phyloP scores from a whole-genome alignment of 2,113 vertebrate species.

The Struthidea cinerea region DNA sequence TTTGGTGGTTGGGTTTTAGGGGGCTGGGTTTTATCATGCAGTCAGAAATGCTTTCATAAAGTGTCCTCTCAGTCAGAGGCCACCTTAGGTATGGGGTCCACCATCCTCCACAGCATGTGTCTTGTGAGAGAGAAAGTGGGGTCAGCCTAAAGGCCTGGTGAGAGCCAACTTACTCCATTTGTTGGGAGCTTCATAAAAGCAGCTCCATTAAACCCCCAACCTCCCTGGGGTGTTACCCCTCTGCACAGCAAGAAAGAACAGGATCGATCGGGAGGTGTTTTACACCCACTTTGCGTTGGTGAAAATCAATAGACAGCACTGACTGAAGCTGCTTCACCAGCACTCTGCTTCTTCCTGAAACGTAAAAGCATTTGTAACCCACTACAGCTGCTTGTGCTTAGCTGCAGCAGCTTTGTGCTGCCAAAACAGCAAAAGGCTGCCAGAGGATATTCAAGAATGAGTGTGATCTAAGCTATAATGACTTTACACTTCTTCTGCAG shows the following conservation, averaged over 20 bases:
- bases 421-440: slow-evolving; percentile 3
- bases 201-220: neutral
- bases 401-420: neutral
- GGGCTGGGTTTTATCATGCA: neutral
- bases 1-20: neutral
- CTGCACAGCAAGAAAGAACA: neutral
- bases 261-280: neutral
- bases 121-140: neutral
- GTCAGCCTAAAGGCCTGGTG: neutral
- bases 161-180: neutral
- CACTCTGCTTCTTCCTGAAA: neutral
- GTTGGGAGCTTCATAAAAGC: neutral
- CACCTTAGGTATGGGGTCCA: neutral
- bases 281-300: neutral
- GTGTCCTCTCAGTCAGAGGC: neutral
- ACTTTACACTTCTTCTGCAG: slow-evolving; percentile 17
- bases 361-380: neutral
- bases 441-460: slow-evolving; percentile 12
- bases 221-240: neutral
- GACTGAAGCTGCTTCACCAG: neutral
- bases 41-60: neutral
- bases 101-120: neutral
- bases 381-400: neutral
- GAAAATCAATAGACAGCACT: neutral
- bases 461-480: slow-evolving; percentile 12